Conservation (phyloP, 2,797 vertebrate species). For the Tachyglossus aculeatus region DNA sequence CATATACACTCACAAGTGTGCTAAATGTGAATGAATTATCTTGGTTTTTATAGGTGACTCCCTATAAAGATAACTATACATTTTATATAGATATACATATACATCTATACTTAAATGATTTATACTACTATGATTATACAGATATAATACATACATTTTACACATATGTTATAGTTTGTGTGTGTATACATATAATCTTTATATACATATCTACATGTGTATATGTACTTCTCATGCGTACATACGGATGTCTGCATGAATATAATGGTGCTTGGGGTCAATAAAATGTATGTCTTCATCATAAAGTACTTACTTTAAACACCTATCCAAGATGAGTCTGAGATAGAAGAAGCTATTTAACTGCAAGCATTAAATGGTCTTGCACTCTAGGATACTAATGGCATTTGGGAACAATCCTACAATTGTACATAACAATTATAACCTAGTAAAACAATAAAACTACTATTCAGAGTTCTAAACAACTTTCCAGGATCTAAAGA, state of each 20-base stretch:
- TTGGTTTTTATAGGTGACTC: not conserved
- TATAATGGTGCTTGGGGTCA: no score
- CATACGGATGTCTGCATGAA: no score
- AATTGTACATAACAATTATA: conserved; percentile 29
- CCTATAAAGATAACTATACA: conserved; percentile 14
- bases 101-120: no score
- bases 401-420: conserved; percentile 38
- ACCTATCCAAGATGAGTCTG: not conserved
- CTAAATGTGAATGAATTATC: conserved; percentile 3
- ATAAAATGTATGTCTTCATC: conserved; percentile 4
- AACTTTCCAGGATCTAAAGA: conserved; percentile 15
- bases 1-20: conserved; percentile 17
- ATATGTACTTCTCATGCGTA: no score
- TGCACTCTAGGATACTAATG: not conserved
- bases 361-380: conserved; percentile 23
- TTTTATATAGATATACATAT: no score
- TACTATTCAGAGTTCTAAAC: conserved; percentile 6
- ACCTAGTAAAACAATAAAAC: not conserved
- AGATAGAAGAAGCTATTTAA: conserved; percentile 32
- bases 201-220: no score
- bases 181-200: no score
- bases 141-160: no score
- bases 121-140: no score
- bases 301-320: conserved; percentile 25
- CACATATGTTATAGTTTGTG: no score